Evolutionary conservation across 2,113 vertebrate genomes (phyloP).

Genomic region (Pagrus major): DNA sequence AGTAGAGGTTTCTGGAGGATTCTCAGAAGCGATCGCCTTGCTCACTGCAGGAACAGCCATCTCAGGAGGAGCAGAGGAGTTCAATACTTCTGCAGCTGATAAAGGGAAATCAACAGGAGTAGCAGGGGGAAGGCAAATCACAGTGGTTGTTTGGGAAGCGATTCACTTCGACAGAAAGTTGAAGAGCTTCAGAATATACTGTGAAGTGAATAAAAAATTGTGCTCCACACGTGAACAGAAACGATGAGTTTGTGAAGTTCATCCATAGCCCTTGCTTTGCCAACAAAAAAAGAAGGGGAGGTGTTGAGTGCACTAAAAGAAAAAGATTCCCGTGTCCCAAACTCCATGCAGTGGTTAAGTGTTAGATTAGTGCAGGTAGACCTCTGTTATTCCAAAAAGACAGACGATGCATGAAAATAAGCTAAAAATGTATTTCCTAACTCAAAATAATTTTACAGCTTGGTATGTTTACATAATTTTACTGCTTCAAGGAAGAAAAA

Average conservation of each 20-base stretch:
- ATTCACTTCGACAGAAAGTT: neutral
- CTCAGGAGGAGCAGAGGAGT: conserved; percentile 46
- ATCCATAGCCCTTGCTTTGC: neutral
- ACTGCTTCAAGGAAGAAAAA: neutral
- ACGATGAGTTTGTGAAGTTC: conserved; percentile 32
- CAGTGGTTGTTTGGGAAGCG: conserved; percentile 44
- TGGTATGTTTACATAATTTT: neutral
- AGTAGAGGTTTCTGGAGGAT: conserved; percentile 55
- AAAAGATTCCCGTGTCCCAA: conserved; percentile 14
- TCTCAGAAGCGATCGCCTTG: conserved; percentile 48
- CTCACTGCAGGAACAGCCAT: conserved; percentile 56
- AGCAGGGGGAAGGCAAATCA: conserved; percentile 37
- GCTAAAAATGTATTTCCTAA: neutral
- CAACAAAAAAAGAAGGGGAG: neutral
- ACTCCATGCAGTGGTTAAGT: conserved; percentile 68
- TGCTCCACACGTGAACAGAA: conserved; percentile 49
- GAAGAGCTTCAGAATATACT: neutral
- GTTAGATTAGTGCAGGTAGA: conserved; percentile 19
- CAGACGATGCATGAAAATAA: neutral
- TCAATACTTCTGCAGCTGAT: conserved; percentile 58
- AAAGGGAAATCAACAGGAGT: conserved; percentile 50
- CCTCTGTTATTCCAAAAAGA: neutral
- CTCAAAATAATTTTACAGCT: neutral
- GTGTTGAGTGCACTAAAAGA: conserved; percentile 2
- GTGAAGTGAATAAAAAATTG: conserved; percentile 28